Conservation (phyloP, 2,113 vertebrate genomes). For the Ptilonorhynchus violaceus region DNA sequence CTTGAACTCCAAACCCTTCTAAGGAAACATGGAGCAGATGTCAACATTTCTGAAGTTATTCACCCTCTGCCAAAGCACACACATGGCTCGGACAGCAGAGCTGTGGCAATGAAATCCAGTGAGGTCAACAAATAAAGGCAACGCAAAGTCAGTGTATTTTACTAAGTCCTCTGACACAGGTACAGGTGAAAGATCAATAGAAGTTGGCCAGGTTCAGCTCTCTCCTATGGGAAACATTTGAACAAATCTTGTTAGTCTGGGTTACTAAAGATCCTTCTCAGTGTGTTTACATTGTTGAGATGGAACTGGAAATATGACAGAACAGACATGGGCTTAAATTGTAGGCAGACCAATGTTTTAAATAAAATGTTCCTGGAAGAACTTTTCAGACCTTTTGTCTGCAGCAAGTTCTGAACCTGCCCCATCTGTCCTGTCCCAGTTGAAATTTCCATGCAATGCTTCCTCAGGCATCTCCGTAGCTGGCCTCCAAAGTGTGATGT, state of each 20-base stretch:
- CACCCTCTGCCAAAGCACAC: slow-evolving; percentile 13
- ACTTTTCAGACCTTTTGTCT: not conserved
- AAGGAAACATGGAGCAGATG: not conserved
- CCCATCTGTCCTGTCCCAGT: not conserved
- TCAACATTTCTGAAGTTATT: slow-evolving; percentile 36
- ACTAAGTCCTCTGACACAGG: not conserved
- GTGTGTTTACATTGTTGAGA: not conserved
- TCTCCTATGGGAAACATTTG: not conserved
- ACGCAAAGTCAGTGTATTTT: not conserved
- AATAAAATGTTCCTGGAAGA: not conserved
- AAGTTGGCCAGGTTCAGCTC: not conserved
- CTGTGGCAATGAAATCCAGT: not conserved
- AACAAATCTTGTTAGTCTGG: not conserved
- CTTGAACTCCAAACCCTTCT: not conserved
- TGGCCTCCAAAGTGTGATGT: not conserved
- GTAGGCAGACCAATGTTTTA: not conserved
- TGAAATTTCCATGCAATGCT: not conserved
- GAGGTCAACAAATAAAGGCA: slow-evolving; percentile 23
- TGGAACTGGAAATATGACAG: not conserved
- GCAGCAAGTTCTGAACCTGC: not conserved
- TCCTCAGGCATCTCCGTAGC: not conserved
- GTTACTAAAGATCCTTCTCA: not conserved
- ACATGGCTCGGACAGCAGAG: not conserved
- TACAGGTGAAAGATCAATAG: slow-evolving; percentile 8
- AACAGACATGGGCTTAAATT: not conserved